These are phyloP conservation scores for Sandelia bainsii DNA, from an alignment of 2,797 vertebrate genomes.

Conservation along the genomic window DNA sequence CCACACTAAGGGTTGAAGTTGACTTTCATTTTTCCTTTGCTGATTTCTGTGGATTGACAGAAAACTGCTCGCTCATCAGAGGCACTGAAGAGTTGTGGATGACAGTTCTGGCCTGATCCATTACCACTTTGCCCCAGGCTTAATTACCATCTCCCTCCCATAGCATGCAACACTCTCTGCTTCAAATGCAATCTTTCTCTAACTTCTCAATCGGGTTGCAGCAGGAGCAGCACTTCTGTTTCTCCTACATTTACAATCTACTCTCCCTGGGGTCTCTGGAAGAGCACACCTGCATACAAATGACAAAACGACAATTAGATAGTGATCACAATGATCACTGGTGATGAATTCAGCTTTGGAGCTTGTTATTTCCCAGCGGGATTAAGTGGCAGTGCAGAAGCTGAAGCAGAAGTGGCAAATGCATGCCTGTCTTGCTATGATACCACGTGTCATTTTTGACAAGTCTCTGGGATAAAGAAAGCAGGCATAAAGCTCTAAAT, in stretches of 20 bases:
- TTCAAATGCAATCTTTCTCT: slow-evolving; percentile 55
- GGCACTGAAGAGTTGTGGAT: slow-evolving; percentile 48
- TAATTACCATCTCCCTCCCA: slow-evolving; percentile 73
- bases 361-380: slow-evolving; percentile 50
- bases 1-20: slow-evolving; percentile 17
- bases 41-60: slow-evolving; percentile 45
- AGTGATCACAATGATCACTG: slow-evolving; percentile 45
- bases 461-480: slow-evolving; percentile 67
- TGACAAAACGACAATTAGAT: slow-evolving; percentile 39
- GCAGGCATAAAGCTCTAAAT: slow-evolving; percentile 73
- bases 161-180: slow-evolving; percentile 60
- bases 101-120: slow-evolving; percentile 75
- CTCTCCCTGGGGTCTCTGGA: slow-evolving; percentile 16
- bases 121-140: slow-evolving; percentile 65
- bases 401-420: background rate
- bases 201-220: slow-evolving; percentile 51
- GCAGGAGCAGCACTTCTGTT: slow-evolving; percentile 33
- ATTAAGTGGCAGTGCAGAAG: slow-evolving; percentile 31
- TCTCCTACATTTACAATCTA: slow-evolving; percentile 33
- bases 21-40: slow-evolving; percentile 33
- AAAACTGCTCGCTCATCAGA: slow-evolving; percentile 46
- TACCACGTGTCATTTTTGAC: slow-evolving; percentile 67
- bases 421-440: slow-evolving; percentile 41
- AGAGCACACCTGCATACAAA: slow-evolving; percentile 57
- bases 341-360: slow-evolving; percentile 58